Evolutionary conservation across 2,797 vertebrate species (phyloP).

Genomic region (Natrix natrix): DNA sequence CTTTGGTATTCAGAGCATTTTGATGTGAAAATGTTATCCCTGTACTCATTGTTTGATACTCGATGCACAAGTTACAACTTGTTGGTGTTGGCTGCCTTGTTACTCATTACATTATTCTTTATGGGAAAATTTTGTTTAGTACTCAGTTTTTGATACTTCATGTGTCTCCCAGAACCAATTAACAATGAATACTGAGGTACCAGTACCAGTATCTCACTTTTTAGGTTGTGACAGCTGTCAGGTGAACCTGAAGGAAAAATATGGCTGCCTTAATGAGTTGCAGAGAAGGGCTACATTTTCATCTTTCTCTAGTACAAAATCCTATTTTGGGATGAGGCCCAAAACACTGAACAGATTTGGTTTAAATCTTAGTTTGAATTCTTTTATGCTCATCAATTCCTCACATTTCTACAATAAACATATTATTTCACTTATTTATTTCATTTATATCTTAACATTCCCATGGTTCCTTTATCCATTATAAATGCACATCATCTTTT

Average conservation of each 20-base stretch:
- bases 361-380: background rate
- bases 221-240: background rate
- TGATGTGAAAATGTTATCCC: background rate
- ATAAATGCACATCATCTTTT: background rate
- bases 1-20: background rate
- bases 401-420: background rate
- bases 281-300: background rate
- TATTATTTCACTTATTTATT: background rate
- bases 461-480: conserved; percentile 15
- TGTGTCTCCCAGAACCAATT: background rate
- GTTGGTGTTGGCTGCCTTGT: background rate
- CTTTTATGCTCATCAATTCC: background rate
- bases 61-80: background rate
- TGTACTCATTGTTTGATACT: background rate
- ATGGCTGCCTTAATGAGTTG: background rate
- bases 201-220: background rate
- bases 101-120: background rate
- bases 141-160: background rate
- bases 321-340: background rate
- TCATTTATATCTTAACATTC: background rate
- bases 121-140: background rate
- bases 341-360: background rate
- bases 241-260: background rate
- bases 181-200: background rate
- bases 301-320: background rate